Conservation (phyloP, 2,888 invertebrate genomes). For the Embidobia sp. region DNA sequence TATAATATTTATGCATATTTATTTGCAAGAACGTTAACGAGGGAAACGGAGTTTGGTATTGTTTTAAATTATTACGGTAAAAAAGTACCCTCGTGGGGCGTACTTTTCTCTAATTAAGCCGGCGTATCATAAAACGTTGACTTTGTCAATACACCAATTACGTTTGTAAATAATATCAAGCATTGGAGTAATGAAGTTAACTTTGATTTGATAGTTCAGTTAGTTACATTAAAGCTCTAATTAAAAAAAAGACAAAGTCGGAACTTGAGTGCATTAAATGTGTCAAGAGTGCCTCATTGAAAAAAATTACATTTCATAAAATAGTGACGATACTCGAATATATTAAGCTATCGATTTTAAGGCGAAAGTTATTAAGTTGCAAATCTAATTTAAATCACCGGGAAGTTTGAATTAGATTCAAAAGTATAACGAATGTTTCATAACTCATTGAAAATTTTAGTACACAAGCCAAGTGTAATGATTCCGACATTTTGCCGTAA, state of each 20-base stretch:
- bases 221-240: constrained; percentile 10
- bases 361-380: constrained; percentile 14
- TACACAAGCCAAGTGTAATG: too few species aligned
- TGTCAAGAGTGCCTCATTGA: constrained; percentile 11
- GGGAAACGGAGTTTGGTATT: too few species aligned
- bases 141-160: neutral
- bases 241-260: constrained; percentile 21
- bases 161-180: constrained; percentile 20
- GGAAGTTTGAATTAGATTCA: constrained; percentile 21
- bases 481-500: too few species aligned
- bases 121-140: neutral
- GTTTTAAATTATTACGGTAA: too few species aligned
- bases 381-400: constrained; percentile 27
- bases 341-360: constrained; percentile 10
- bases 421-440: constrained; percentile 17
- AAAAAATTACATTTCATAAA: constrained; percentile 4
- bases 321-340: constrained; percentile 12
- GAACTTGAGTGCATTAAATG: neutral
- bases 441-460: too few species aligned
- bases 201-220: constrained; percentile 18
- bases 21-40: neutral
- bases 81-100: neutral
- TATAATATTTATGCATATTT: too few species aligned
- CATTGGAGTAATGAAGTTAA: constrained; percentile 28
- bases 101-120: constrained; percentile 11